Percentiles rank a stretch among this genome's conserved stretches.
Conservation (phyloP, 2,113 vertebrate genomes). For the Brachyistius frenatus region DNA sequence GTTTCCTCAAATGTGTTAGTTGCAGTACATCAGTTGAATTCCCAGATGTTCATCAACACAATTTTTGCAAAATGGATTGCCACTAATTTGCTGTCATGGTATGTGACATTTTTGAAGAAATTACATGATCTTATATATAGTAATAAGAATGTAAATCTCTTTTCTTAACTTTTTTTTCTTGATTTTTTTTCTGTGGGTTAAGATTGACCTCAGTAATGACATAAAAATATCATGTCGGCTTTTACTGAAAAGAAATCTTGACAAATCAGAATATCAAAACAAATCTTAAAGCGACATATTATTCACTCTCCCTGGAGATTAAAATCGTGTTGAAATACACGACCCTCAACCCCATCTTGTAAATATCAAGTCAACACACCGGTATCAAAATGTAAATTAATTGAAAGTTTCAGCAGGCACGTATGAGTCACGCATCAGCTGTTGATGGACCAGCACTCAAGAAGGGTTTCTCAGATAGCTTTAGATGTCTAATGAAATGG, state of each 20-base stretch:
- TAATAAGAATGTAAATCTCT: background rate
- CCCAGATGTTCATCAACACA: background rate
- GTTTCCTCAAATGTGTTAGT: no score
- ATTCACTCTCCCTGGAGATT: conserved; percentile 31
- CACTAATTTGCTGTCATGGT: background rate
- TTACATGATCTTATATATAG: conserved; percentile 5
- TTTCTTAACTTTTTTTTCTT: background rate
- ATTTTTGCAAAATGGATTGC: background rate
- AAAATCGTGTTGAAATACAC: conserved; percentile 41
- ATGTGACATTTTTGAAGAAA: background rate
- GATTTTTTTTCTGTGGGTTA: background rate
- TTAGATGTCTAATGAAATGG: conserved; percentile 55
- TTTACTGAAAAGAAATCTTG: conserved; percentile 22
- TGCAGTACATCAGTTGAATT: background rate
- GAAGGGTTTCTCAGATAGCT: conserved; percentile 42
- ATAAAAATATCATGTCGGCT: conserved; percentile 19
- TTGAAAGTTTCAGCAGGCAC: conserved; percentile 44
- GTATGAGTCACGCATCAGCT: conserved; percentile 38
- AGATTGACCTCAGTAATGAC: conserved; percentile 21
- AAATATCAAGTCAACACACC: conserved; percentile 61
- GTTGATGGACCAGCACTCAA: conserved; percentile 61
- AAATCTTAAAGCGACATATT: conserved; percentile 41
- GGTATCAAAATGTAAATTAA: conserved; percentile 58
- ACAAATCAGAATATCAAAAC: conserved; percentile 42
- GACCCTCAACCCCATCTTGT: conserved; percentile 22